A percentile compares a stretch with the other conserved stretches of the same genome.
Conservation (phyloP, 2,888 invertebrate genomes). For the Horisme vitalbata region DNA sequence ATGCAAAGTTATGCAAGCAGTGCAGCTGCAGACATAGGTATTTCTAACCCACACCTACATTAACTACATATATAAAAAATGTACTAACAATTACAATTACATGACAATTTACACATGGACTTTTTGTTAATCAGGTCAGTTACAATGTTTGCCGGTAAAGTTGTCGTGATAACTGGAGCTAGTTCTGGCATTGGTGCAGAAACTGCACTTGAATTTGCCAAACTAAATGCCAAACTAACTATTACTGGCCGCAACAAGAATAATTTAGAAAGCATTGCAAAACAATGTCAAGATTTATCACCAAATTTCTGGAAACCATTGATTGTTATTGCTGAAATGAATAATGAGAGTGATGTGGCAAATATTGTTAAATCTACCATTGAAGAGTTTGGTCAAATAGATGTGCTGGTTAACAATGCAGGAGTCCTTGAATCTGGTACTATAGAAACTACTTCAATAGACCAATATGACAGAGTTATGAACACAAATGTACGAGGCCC, state of each 20-base stretch:
- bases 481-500: constrained; percentile 92
- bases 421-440: constrained; percentile 91
- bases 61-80: too few species aligned
- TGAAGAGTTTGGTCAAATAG: constrained; percentile 85
- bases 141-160: constrained; percentile 79
- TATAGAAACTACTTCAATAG: constrained; percentile 91
- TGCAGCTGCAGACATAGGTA: too few species aligned
- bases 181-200: constrained; percentile 90
- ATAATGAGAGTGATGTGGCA: constrained; percentile 86
- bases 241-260: constrained; percentile 87
- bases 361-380: constrained; percentile 86
- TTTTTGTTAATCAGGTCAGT: constrained; percentile 42
- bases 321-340: constrained; percentile 85
- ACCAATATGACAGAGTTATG: constrained; percentile 93
- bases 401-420: constrained; percentile 93
- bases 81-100: too few species aligned
- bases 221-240: constrained; percentile 84
- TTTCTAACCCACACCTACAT: too few species aligned
- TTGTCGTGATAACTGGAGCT: constrained; percentile 86
- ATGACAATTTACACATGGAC: background rate
- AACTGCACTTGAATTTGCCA: constrained; percentile 86
- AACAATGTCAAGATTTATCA: constrained; percentile 76
- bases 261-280: constrained; percentile 85
- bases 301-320: constrained; percentile 71
- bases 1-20: too few species aligned